Evolutionary conservation across 2,113 vertebrate genomes (phyloP).

Genomic region (Aldabrachelys gigantea): DNA sequence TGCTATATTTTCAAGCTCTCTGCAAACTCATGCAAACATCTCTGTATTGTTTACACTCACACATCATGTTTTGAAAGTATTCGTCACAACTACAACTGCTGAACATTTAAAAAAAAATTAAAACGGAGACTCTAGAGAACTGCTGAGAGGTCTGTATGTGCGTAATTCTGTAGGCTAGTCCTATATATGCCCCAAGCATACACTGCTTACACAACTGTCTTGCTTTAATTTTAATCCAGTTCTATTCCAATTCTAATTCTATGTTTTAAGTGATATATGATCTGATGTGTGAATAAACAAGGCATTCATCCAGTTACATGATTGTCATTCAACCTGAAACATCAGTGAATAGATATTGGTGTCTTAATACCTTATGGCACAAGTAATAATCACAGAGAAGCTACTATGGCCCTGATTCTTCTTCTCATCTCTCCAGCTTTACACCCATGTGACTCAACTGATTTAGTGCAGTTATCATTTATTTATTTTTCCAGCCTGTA

Average conservation of each 20-base stretch:
- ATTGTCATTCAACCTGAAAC: not conserved
- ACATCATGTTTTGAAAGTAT: not conserved
- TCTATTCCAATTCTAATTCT: not conserved
- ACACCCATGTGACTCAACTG: not conserved
- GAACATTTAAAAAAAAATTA: not conserved
- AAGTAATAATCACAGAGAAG: not conserved
- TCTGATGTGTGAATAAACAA: not conserved
- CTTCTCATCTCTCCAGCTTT: not conserved
- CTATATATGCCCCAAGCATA: not conserved
- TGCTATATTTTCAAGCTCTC: not conserved
- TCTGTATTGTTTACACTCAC: not conserved
- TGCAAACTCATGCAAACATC: not conserved
- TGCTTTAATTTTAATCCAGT: not conserved
- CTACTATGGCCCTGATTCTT: not conserved
- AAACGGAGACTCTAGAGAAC: not conserved
- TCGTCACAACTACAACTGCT: not conserved
- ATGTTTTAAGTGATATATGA: not conserved
- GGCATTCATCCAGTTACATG: not conserved
- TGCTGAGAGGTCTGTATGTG: not conserved
- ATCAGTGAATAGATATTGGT: not conserved
- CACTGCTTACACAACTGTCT: not conserved
- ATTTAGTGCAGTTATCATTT: not conserved
- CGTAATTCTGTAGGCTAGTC: not conserved
- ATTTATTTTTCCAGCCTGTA: not conserved
- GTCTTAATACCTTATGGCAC: not conserved